Percentiles rank a stretch among this genome's conserved stretches.
These are phyloP conservation scores for Propsilocerus akamusi DNA, from an alignment of 1,140 invertebrate genomes.

Conservation along the genomic window DNA sequence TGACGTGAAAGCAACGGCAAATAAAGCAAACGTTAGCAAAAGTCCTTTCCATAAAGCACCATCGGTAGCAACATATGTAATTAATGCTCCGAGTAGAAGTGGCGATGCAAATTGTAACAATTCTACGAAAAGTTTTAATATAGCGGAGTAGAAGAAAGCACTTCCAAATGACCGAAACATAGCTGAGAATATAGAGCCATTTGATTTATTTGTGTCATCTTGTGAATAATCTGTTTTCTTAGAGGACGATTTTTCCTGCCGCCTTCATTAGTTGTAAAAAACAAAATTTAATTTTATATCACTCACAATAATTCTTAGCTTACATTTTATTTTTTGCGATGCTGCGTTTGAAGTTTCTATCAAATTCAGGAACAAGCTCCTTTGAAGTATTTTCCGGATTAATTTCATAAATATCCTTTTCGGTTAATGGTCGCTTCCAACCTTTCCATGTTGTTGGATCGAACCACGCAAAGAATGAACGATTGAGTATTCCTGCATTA, in stretches of 20 bases:
- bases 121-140: neutral
- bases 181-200: constrained; percentile 39
- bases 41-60: constrained; percentile 39
- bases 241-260: neutral
- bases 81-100: neutral
- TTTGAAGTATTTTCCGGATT: constrained; percentile 57
- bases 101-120: neutral
- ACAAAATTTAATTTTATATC: neutral
- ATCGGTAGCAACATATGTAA: neutral
- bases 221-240: neutral
- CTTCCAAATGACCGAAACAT: constrained; percentile 56
- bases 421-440: constrained; percentile 55
- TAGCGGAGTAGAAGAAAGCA: constrained; percentile 50
- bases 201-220: neutral
- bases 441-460: constrained; percentile 57
- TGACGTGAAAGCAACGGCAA: constrained; percentile 59
- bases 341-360: constrained; percentile 53
- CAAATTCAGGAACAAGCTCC: constrained; percentile 57
- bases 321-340: constrained; percentile 12
- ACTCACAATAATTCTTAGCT: neutral
- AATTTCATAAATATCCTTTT: constrained; percentile 71
- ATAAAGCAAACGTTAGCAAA: constrained; percentile 69
- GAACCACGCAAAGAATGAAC: constrained; percentile 78
- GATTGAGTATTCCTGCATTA: constrained; percentile 60
- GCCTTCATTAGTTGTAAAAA: neutral